Evolutionary conservation across 2,797 vertebrate genomes (phyloP).

Genomic region (Limnodromus scolopaceus): DNA sequence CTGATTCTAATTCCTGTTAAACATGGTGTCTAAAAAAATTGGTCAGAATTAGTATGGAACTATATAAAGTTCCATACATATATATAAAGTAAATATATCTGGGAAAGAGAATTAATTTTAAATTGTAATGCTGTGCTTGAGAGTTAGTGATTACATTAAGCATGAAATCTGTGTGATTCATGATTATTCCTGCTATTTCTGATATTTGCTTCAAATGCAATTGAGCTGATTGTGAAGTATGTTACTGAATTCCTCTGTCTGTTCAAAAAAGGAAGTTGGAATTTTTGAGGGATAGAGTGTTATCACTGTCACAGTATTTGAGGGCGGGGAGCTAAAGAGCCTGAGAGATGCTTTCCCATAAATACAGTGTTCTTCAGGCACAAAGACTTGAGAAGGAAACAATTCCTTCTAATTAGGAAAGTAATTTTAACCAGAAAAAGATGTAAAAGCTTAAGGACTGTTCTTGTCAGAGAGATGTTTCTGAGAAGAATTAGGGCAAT

Average conservation of each 20-base stretch:
- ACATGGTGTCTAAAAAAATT: neutral
- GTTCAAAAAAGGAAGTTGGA: neutral
- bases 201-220: neutral
- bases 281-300: neutral
- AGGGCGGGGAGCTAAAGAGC: neutral
- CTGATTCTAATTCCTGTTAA: neutral
- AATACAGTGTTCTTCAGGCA: slow-evolving; percentile 19
- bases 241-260: neutral
- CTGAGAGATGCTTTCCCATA: slow-evolving; percentile 11
- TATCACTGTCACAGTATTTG: neutral
- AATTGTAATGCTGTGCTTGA: neutral
- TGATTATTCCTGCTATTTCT: neutral
- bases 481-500: slow-evolving; percentile 76
- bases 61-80: too few species aligned
- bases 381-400: slow-evolving; percentile 54
- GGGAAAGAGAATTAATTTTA: neutral
- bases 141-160: neutral
- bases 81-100: neutral
- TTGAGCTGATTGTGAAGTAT: neutral
- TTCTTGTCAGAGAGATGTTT: slow-evolving; percentile 72
- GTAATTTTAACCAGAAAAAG: slow-evolving; percentile 69
- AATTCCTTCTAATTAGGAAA: slow-evolving; percentile 75
- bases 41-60: neutral
- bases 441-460: slow-evolving; percentile 71
- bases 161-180: neutral